These are phyloP conservation scores for Cirrhinus mrigala DNA, from an alignment of 2,797 vertebrate genomes.

Conservation along the genomic window DNA sequence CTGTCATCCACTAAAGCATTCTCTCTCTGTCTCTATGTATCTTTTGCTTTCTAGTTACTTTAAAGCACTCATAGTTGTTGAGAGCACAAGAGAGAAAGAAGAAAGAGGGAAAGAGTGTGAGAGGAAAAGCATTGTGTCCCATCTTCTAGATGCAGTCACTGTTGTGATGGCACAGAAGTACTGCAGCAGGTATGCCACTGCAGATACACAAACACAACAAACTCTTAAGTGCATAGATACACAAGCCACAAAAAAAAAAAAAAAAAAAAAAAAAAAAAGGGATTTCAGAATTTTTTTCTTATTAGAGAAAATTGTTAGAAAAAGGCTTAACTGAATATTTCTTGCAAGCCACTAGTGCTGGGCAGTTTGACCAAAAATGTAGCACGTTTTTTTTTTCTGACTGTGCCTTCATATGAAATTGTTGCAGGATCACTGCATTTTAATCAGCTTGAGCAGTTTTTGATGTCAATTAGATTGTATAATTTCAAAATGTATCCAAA, in stretches of 20 bases:
- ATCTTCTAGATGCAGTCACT: conserved; percentile 46
- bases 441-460: too few relatives aligned
- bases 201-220: background rate
- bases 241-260: conserved; percentile 19
- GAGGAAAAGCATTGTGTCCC: conserved; percentile 60
- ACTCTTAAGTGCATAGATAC: background rate
- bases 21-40: conserved; percentile 70
- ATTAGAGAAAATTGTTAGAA: background rate
- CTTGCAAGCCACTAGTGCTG: background rate
- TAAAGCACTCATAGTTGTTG: conserved; percentile 78
- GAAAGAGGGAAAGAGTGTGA: conserved; percentile 65
- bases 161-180: conserved; percentile 6
- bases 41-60: conserved; percentile 77
- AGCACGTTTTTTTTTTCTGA: too few relatives aligned
- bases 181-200: conserved; percentile 40
- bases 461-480: too few relatives aligned
- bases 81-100: conserved; percentile 71
- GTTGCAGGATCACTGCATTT: too few relatives aligned
- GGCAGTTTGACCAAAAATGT: too few relatives aligned
- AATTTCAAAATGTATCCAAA: too few relatives aligned
- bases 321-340: background rate
- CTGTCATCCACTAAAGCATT: conserved; percentile 83
- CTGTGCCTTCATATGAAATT: too few relatives aligned
- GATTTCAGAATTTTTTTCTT: too few relatives aligned
- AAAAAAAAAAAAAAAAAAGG: too few relatives aligned